These are phyloP conservation scores for Cherax quadricarinatus DNA, from an alignment of 1,140 invertebrate genomes.

Conservation along the genomic window DNA sequence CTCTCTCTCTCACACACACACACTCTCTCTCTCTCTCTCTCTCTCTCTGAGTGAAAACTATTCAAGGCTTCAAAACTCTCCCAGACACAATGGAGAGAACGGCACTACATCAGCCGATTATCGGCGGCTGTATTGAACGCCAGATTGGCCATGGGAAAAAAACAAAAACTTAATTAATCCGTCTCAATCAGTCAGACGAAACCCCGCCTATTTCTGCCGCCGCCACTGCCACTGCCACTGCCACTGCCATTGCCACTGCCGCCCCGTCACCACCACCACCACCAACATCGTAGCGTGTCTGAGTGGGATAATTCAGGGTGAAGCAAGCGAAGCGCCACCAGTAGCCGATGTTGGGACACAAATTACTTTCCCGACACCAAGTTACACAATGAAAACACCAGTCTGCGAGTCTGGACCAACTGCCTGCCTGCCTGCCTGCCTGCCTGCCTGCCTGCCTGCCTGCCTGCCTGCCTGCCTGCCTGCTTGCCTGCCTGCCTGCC, in stretches of 20 bases:
- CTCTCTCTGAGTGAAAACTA: not conserved
- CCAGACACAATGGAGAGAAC: not conserved
- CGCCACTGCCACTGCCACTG: not conserved
- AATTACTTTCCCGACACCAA: constrained; percentile 39
- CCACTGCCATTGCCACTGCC: not conserved
- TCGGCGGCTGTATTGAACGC: not conserved
- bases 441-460: too few species aligned
- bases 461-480: too few species aligned
- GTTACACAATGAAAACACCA: constrained; percentile 33
- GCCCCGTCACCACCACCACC: not conserved
- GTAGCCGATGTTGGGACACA: not conserved
- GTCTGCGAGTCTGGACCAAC: constrained; percentile 6
- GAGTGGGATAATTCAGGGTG: constrained; percentile 28
- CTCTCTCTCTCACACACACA: not conserved
- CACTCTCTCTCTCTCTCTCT: not conserved
- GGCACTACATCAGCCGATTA: not conserved
- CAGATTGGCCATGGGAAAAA: not conserved
- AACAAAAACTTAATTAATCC: constrained; percentile 43
- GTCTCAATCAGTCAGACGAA: constrained; percentile 14
- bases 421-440: too few species aligned
- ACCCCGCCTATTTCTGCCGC: too few species aligned
- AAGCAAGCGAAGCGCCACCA: not conserved
- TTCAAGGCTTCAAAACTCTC: not conserved
- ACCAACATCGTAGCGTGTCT: not conserved
- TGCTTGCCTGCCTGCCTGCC: too few species aligned